Conservation (phyloP, 1,140 invertebrate genomes). For the Dreissena rostriformis region DNA sequence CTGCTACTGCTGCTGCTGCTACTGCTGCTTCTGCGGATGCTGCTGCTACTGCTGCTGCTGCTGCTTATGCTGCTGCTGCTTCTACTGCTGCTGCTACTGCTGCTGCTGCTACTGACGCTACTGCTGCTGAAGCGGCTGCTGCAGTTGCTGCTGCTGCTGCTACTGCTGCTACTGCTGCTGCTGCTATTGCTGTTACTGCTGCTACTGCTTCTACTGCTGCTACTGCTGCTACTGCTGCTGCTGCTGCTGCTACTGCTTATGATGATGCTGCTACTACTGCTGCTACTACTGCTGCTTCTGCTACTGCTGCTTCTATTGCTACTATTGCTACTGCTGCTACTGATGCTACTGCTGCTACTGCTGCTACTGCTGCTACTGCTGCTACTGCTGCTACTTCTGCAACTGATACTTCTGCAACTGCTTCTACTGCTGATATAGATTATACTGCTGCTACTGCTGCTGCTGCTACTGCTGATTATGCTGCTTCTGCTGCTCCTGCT, state of each 20-base stretch:
- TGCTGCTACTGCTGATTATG: constrained; percentile 15
- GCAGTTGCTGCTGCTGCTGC: constrained; percentile 10
- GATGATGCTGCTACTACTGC: neutral
- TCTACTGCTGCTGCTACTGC: constrained; percentile 1
- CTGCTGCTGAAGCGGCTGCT: constrained; percentile 10
- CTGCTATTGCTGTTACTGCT: constrained; percentile 18
- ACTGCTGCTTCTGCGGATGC: constrained; percentile 4
- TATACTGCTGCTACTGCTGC: neutral
- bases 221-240: constrained; percentile 2
- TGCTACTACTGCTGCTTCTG: neutral
- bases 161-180: constrained; percentile 24
- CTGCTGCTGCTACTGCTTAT: neutral
- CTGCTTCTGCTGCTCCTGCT: constrained; percentile 26
- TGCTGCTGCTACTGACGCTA: constrained; percentile 21
- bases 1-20: constrained; percentile 25
- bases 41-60: constrained; percentile 12
- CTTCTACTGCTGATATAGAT: neutral
- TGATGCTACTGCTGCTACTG: neutral
- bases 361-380: neutral
- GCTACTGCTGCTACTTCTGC: neutral
- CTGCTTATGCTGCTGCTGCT: neutral
- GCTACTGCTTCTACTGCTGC: constrained; percentile 35
- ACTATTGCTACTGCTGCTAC: constrained; percentile 29
- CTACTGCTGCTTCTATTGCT: constrained; percentile 5
- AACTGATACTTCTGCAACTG: neutral